Evolutionary conservation across 2,888 invertebrate genomes (phyloP).

Genomic region (Atrina japonica): DNA sequence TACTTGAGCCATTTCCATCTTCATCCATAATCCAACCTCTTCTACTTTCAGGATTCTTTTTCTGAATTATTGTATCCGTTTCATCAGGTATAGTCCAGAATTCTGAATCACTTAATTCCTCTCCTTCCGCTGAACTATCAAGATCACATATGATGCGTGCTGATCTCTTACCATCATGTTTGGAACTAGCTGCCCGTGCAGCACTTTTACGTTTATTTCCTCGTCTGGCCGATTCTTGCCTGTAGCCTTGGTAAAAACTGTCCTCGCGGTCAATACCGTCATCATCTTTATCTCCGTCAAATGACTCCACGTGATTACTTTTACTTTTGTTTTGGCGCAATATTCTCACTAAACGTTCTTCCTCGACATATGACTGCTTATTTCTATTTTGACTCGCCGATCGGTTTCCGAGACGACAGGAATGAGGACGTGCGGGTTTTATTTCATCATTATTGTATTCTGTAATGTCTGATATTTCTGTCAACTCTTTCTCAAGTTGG

Average conservation of each 20-base stretch:
- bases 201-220: constrained; percentile 28
- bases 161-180: constrained; percentile 41
- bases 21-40: constrained; percentile 59
- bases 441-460: constrained; percentile 29
- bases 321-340: constrained; percentile 17
- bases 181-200: constrained; percentile 34
- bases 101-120: constrained; percentile 63
- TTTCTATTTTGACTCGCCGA: constrained; percentile 11
- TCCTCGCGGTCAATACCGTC: constrained; percentile 35
- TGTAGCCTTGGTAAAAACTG: constrained; percentile 36
- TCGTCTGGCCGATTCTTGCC: constrained; percentile 15
- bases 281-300: constrained; percentile 14
- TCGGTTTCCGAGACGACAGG: constrained; percentile 61
- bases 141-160: constrained; percentile 50
- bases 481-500: constrained; percentile 40
- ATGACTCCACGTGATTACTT: constrained; percentile 1
- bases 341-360: constrained; percentile 35
- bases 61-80: constrained; percentile 49
- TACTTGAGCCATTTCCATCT: constrained; percentile 15
- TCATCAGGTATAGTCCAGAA: constrained; percentile 70
- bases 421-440: constrained; percentile 56
- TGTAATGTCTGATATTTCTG: constrained; percentile 33
- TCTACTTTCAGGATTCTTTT: constrained; percentile 35
- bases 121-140: constrained; percentile 55
- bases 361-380: constrained; percentile 26